Base-by-base conservation (phyloP, 92 coral and sea anemone genomes). In the Metridium senile region DNA sequence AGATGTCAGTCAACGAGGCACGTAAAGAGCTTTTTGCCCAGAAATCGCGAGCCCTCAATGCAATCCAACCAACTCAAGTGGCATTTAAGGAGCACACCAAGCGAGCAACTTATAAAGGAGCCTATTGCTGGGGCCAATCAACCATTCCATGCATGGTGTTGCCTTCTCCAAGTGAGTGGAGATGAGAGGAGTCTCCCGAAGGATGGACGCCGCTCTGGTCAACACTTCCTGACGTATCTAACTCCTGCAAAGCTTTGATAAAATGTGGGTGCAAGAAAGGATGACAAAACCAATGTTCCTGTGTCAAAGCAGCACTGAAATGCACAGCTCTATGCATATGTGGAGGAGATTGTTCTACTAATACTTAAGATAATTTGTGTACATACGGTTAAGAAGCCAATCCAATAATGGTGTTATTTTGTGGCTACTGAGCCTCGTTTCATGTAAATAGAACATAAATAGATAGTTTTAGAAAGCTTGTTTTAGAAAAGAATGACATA, bases 71-170 rank as follows among this genome's bases (percentile, higher is more conserved):
- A 59, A 75, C 85, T 61, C 47, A 70, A 64, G 74, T 68, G 45
- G 82, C 82, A 22, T 80, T 87, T 27, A 17, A 82, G 58, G 39
- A 82, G 74, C 91, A 87, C 80, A 73, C 62, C 30, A 82, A 80
- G 74, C 70, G 84, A 25, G 91, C 91, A 53, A 71, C 82, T 1
- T 64, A 74, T 47, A 83, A 81, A 61, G 86, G 74, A 39, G 81
- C 84, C 33, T 56, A 86, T 65, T 76, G 80, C 83, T 86, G 90
- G 90, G 90, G 86, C 16, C 79, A 86, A 67, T 58, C 83, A 3
- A 20, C 70, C 33, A 45, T 39, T 11, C 65, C 77, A 8, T 19
- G 33, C 11, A 75, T 70, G 62, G 61, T 32, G 62, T 57, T 88
- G 63, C 92, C 85, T 1, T 30, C 64, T 30, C 88, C 88, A 31